Conservation (phyloP, 1,140 invertebrate genomes). For the Pachypeltis micranthus region DNA sequence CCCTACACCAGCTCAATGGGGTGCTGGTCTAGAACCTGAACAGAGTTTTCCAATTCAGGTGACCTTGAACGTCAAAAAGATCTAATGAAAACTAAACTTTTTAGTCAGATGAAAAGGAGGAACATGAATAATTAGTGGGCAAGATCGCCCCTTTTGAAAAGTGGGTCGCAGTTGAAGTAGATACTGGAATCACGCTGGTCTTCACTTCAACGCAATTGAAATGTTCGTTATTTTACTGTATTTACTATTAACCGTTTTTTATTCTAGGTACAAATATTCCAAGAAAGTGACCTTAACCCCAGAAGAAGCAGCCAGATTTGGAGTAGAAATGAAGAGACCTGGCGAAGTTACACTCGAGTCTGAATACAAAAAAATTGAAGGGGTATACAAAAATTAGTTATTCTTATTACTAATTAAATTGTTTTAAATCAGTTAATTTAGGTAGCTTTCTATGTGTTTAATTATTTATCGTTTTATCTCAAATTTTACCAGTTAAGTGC, state of each 20-base stretch:
- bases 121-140: not conserved
- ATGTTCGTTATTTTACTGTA: not conserved
- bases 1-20: too few relatives aligned
- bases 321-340: slow-evolving; percentile 49
- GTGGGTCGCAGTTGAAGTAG: not conserved
- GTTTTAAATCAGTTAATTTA: not conserved
- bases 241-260: not conserved
- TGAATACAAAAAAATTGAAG: slow-evolving; percentile 57
- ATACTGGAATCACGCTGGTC: not conserved
- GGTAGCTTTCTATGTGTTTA: not conserved
- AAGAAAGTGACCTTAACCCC: slow-evolving; percentile 43
- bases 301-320: slow-evolving; percentile 49
- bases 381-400: too few relatives aligned
- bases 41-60: too few relatives aligned
- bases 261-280: slow-evolving; percentile 52
- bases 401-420: not conserved
- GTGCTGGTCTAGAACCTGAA: too few relatives aligned
- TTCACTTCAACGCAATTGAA: not conserved
- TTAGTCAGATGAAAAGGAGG: not conserved
- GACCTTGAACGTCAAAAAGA: too few relatives aligned
- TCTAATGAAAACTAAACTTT: too few relatives aligned
- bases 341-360: slow-evolving; percentile 55
- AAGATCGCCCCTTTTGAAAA: not conserved
- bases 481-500: not conserved
- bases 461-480: not conserved